Base-by-base conservation (phyloP, 2,888 invertebrate species). In the Aquatica leii region DNA sequence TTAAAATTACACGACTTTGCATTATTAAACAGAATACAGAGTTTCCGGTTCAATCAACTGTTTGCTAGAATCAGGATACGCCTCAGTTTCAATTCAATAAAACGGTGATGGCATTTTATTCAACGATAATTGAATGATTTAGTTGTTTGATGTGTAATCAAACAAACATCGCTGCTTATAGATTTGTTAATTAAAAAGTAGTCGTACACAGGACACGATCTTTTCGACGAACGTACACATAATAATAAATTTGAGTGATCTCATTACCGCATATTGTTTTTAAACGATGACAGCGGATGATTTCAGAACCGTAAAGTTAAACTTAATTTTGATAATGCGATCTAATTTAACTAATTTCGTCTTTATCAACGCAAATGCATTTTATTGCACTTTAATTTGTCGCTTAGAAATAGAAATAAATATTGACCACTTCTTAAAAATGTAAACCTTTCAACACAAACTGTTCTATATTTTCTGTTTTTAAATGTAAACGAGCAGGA, bases 31-130 rank as follows among this genome's bases (percentile, higher is more conserved):
- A n/a, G n/a, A n/a, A n/a, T 24, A 24, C 24, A 24, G 24, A 20
- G 60, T 49, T 60, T 60, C 60, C 60, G 60, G 60, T 60, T 60
- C 60, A 54, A 53, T 60, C 59, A 59, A 54, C 49, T 53, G 60
- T 49, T 60, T 48, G 54, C 15, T 48, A 53, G 34, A 18, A 57
- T 50, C n/a, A 51, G 59, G 53, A 17, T 52, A 12, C 59, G 59
- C 52, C 59, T 53, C 20, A 58, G 62, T 18, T 65, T 62, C 68
- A 55, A 65, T 63, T 63, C 65, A 68, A 65, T 68, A 68, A 65
- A 60, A 52, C 40, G 31, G 63, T 62, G 57, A 63, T 66, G 59
- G 14, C 14, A 15, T 14, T 41, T 11, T 41, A 41, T 41, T 41
- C 41, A 12, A 49, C 52, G 64, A 59, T 60, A 54, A 60, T 60